These are phyloP conservation scores for Gymnorhina tibicen DNA, from an alignment of 2,113 vertebrate genomes.

Conservation along the genomic window DNA sequence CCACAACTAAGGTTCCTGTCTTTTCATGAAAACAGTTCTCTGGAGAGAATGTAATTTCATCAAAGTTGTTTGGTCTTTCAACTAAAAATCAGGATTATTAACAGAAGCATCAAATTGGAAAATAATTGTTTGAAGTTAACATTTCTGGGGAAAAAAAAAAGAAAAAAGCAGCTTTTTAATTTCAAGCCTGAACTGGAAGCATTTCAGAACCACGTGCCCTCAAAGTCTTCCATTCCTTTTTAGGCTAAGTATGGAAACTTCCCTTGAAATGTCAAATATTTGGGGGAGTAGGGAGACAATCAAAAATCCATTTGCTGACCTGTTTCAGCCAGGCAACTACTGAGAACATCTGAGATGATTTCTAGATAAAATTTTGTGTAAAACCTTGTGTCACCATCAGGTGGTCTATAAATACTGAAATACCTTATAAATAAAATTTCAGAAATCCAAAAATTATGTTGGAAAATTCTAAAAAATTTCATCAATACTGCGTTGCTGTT, in stretches of 20 bases:
- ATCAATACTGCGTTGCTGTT: neutral
- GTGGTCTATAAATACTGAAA: neutral
- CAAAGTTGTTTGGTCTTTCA: neutral
- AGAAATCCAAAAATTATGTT: neutral
- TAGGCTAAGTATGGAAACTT: neutral
- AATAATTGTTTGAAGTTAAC: neutral
- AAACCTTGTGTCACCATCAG: neutral
- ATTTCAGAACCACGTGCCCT: neutral
- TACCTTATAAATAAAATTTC: neutral
- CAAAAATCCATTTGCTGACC: neutral
- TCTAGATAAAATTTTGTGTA: neutral
- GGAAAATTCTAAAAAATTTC: neutral
- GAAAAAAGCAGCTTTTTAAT: neutral
- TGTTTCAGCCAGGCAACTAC: neutral
- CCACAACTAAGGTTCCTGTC: neutral
- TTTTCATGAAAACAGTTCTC: neutral
- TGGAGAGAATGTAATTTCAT: neutral
- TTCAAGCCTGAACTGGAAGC: neutral
- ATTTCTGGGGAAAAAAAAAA: neutral
- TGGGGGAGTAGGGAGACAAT: neutral
- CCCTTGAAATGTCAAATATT: neutral
- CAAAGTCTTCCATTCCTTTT: neutral
- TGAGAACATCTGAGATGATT: neutral
- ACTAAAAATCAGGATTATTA: neutral
- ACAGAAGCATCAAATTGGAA: neutral